A percentile compares a stretch with the other conserved stretches of the same genome.
Conservation (phyloP, 1,140 invertebrate species). For the Amyelois transitella region DNA sequence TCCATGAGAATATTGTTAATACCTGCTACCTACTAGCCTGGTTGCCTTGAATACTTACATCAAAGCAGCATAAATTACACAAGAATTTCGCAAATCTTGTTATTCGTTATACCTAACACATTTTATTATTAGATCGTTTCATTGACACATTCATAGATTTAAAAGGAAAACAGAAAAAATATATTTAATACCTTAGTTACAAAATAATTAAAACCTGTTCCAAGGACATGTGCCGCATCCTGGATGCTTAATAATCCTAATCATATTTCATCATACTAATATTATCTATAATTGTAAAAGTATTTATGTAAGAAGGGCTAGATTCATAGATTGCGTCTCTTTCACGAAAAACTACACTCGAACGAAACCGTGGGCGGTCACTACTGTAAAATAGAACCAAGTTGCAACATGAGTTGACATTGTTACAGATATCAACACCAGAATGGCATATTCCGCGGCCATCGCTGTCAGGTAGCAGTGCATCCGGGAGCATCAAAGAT, state of each 20-base stretch:
- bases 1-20: background rate
- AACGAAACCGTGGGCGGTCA: no score
- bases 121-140: background rate
- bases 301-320: no score
- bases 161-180: no score
- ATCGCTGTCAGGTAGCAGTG: slow-evolving; percentile 78
- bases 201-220: no score
- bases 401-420: background rate
- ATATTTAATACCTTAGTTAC: no score
- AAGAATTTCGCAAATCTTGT: background rate
- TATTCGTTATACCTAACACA: background rate
- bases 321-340: no score
- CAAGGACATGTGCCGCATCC: no score
- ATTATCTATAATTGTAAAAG: no score
- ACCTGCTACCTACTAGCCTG: background rate
- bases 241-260: no score
- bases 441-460: slow-evolving; percentile 87
- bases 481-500: slow-evolving; percentile 49
- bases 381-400: background rate
- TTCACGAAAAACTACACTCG: no score
- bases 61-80: background rate
- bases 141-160: no score
- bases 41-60: background rate
- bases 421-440: slow-evolving; percentile 74
- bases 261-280: no score